Conservation (phyloP, 2,113 vertebrate species). For the Prionailurus bengalensis region DNA sequence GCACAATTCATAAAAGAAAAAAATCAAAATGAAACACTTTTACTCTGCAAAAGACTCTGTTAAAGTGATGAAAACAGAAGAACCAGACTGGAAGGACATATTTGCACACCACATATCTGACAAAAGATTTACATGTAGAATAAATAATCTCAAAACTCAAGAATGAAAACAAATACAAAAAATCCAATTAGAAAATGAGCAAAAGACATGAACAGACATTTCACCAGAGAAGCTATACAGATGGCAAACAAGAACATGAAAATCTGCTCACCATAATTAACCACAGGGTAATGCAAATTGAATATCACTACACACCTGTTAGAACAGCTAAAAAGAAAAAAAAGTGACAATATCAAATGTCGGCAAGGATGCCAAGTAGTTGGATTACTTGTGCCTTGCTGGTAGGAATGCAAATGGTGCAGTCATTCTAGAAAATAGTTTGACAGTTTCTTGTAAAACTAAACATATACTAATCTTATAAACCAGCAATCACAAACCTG, state of each 20-base stretch:
- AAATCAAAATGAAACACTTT: neutral
- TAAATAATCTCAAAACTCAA: neutral
- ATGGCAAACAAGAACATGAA: neutral
- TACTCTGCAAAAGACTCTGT: neutral
- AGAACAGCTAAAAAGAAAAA: neutral
- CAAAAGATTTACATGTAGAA: neutral
- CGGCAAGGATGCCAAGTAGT: neutral
- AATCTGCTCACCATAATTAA: conserved; percentile 2
- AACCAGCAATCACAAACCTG: neutral
- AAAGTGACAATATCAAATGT: neutral
- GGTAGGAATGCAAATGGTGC: neutral
- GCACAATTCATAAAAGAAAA: neutral
- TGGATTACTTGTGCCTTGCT: neutral
- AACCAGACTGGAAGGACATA: neutral
- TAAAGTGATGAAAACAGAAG: neutral
- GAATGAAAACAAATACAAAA: neutral
- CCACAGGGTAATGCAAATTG: conserved; percentile 3
- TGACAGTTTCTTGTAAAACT: neutral
- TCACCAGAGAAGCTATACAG: neutral
- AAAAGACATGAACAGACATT: neutral
- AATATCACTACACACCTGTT: neutral
- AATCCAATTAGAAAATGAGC: neutral
- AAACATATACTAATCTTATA: neutral
- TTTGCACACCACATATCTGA: neutral
- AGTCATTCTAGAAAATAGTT: neutral